Evolutionary conservation across 2,888 invertebrate genomes (phyloP), one percentile per base, ranked within the genome.

Genomic region (Junonia oenone): DNA sequence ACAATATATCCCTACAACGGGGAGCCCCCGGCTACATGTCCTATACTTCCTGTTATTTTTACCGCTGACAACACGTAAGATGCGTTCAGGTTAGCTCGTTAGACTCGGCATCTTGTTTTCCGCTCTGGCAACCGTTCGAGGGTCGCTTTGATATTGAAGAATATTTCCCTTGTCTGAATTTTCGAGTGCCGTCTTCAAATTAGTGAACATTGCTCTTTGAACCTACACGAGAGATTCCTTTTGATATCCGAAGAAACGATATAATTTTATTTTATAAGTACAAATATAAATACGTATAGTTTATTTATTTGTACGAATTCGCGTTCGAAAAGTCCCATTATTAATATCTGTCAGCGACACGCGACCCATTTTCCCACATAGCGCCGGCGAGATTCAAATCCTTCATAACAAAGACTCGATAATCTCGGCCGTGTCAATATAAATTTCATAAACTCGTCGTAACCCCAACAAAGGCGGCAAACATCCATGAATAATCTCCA

Each of bases 401-500:
- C 77, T 75, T 73, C 78, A 78, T 78, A 83, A 85, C 84, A 84
- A 84, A 77, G 79, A 78, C 78, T 78, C 82, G 72, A 84, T 84
- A 85, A 85, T 84, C 84, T 81, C 72, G 71, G 78, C 78, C 83
- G 81, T 83, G 83, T 83, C 83, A 83, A 84, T 83, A 83, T 85
- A 85, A 85, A 85, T 85, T 84, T 86, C 84, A 84, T 84, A 86
- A 84, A 84, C 83, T 82, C 81, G 65, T 78, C 75, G 73, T 76
- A 79, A 76, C 81, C 76, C 81, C 73, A 73, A 84, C 84, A 83
- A 84, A 73, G 78, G 69, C 72, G 75, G 78, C 83, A 83, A 84
- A 84, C 83, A 81, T 83, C 84, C 84, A 86, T 86, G 86, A 86
- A 86, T 86, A 86, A 86, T 86, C 84, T 83, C 81, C 80, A 83